These are phyloP conservation scores for Cerastis rubricosa DNA, from an alignment of 2,888 invertebrate genomes.

Conservation along the genomic window DNA sequence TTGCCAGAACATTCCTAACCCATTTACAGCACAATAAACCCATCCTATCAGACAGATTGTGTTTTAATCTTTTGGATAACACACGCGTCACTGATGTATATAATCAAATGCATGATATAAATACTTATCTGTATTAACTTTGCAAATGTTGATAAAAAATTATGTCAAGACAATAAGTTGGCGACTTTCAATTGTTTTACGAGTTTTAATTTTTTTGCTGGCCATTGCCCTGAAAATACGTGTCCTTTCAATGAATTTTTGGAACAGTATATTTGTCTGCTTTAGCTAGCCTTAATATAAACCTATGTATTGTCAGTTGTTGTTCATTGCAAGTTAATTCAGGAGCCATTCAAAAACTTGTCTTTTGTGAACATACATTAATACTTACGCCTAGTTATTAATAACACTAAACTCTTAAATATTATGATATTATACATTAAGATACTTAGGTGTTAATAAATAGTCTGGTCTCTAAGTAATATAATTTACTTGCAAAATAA, in stretches of 20 bases:
- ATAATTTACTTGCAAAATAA: not conserved
- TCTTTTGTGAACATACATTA: not conserved
- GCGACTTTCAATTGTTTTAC: not conserved
- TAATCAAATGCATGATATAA: slow-evolving; percentile 40
- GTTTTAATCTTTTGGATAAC: slow-evolving; percentile 52
- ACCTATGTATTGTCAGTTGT: not conserved
- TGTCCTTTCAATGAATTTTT: not conserved
- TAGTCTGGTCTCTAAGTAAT: not conserved
- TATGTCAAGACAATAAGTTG: slow-evolving; percentile 51
- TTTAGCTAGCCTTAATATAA: not conserved
- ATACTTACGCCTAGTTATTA: not conserved
- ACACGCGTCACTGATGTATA: slow-evolving; percentile 30
- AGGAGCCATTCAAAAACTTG: not conserved
- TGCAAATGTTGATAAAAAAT: slow-evolving; percentile 52
- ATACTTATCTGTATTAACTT: slow-evolving; percentile 52
- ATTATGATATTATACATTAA: not conserved
- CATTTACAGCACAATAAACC: slow-evolving; percentile 52
- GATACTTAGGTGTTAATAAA: not conserved
- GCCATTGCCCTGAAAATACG: not conserved
- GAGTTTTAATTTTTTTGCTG: not conserved
- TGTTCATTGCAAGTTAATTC: not conserved
- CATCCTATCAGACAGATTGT: slow-evolving; percentile 46
- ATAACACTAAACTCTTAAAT: not conserved
- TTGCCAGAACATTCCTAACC: slow-evolving; percentile 30
- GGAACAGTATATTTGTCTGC: not conserved